Percentiles rank a stretch among this genome's conserved stretches.
phyloP scores from a whole-genome alignment of 2,888 invertebrate species.

The Dioctria rufipes region DNA sequence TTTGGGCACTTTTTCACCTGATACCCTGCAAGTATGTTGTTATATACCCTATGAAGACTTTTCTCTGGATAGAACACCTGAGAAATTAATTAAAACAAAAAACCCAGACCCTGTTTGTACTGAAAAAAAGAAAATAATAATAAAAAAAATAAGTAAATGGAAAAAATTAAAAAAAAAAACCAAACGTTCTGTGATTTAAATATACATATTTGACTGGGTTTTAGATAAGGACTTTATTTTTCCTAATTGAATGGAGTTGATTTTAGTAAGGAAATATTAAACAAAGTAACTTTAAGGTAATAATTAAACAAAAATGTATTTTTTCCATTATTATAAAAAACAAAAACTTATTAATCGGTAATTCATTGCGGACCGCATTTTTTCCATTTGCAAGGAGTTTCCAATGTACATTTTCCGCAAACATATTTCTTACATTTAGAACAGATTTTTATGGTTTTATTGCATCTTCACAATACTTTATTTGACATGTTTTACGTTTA shows the following conservation, averaged over 20 bases:
- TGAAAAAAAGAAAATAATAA: too few species aligned
- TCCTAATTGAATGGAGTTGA: background rate
- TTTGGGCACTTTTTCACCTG: too few species aligned
- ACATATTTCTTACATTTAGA: background rate
- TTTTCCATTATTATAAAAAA: background rate
- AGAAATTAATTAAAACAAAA: too few species aligned
- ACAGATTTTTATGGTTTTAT: slow-evolving; percentile 1
- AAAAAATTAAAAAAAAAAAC: too few species aligned
- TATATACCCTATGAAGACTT: too few species aligned
- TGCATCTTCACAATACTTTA: slow-evolving; percentile 49
- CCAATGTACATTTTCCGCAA: slow-evolving; percentile 7
- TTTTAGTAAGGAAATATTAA: background rate
- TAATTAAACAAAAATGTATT: background rate
- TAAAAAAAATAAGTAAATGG: too few species aligned
- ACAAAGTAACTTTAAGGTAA: background rate
- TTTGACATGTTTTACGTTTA: slow-evolving; percentile 56
- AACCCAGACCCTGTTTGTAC: too few species aligned
- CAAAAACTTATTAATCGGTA: background rate
- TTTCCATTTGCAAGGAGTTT: background rate
- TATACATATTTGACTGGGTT: too few species aligned
- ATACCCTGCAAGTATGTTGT: too few species aligned
- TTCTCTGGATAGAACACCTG: too few species aligned
- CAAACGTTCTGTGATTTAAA: too few species aligned
- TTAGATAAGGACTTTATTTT: too few species aligned
- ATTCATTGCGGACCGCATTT: background rate